Percentiles rank a stretch among this genome's conserved stretches.
Conservation (phyloP, 2,797 vertebrate species). For the Heliangelus exortis region DNA sequence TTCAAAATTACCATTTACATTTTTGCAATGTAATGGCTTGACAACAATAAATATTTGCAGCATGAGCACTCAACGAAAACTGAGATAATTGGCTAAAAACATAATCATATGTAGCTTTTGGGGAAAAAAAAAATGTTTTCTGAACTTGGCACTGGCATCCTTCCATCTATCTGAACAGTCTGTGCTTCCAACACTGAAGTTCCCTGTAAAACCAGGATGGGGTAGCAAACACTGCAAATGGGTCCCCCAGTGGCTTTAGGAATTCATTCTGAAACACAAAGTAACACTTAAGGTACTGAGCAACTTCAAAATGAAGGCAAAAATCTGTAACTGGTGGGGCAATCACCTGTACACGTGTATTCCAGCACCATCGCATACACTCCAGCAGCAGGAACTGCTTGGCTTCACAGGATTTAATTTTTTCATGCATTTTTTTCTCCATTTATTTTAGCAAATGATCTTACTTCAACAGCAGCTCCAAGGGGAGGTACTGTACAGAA, state of each 20-base stretch:
- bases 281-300: neutral
- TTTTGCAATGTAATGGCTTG: neutral
- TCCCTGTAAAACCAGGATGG: neutral
- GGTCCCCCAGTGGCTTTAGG: neutral
- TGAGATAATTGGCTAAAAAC: neutral
- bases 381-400: neutral
- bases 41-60: slow-evolving; percentile 6
- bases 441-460: slow-evolving; percentile 13
- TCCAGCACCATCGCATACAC: too few species aligned
- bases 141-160: neutral
- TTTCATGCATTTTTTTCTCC: neutral
- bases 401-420: neutral
- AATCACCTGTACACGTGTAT: neutral
- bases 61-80: neutral
- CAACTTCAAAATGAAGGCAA: neutral
- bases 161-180: neutral
- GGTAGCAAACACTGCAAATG: neutral
- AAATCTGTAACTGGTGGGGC: neutral
- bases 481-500: neutral
- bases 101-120: neutral
- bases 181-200: neutral
- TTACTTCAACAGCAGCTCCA: neutral
- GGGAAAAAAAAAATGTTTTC: neutral
- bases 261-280: neutral
- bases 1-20: neutral